Conservation (phyloP, 2,888 invertebrate genomes). For the Platycheirus albimanus region DNA sequence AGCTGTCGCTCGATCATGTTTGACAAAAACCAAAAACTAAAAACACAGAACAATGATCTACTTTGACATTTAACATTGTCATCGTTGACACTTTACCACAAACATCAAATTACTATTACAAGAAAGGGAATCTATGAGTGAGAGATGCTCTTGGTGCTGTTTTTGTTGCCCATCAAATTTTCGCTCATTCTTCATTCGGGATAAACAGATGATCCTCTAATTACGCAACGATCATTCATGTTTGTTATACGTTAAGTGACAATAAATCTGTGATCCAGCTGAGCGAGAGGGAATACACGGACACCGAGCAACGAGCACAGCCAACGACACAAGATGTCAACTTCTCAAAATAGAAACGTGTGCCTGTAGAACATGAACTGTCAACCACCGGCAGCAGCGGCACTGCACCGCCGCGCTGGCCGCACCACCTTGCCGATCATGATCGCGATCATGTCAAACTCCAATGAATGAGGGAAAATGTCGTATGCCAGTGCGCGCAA, state of each 20-base stretch:
- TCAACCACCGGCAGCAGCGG: no score
- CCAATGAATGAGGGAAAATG: constrained; percentile 71
- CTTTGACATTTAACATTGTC: constrained; percentile 82
- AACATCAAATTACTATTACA: constrained; percentile 73
- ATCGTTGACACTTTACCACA: constrained; percentile 82
- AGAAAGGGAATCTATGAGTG: constrained; percentile 55
- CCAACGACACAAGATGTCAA: constrained; percentile 56
- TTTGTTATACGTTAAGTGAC: constrained; percentile 61
- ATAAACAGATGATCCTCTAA: constrained; percentile 73
- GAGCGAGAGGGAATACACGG: background rate
- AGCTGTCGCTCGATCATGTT: constrained; percentile 69
- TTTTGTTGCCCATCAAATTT: constrained; percentile 49
- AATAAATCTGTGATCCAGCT: constrained; percentile 46
- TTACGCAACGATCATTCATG: constrained; percentile 74
- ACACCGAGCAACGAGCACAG: no score
- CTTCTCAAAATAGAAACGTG: constrained; percentile 64
- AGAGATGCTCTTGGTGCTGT: no score
- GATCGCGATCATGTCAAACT: constrained; percentile 67
- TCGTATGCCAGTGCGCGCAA: constrained; percentile 55
- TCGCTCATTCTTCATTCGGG: constrained; percentile 71
- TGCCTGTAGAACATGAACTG: constrained; percentile 21
- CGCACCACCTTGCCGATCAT: background rate
- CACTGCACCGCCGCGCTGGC: no score
- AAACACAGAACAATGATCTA: constrained; percentile 76
- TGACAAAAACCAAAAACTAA: constrained; percentile 24